phyloP scores from a whole-genome alignment of 2,888 invertebrate species.

The Thelaira solivaga region DNA sequence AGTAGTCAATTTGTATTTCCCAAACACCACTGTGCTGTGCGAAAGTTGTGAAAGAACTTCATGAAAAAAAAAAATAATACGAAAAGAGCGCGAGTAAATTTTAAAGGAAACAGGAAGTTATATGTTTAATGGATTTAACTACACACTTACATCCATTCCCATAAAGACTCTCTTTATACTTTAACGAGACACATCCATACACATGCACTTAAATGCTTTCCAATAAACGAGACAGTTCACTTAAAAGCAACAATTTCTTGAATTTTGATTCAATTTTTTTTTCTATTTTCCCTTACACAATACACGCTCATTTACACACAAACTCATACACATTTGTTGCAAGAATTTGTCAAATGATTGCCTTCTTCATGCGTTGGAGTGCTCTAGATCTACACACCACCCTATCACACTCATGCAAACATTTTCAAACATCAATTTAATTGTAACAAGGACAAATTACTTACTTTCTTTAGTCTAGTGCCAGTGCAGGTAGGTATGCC shows the following conservation, averaged over 20 bases:
- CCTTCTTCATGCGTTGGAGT: constrained; percentile 24
- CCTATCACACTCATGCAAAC: neutral
- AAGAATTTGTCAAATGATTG: constrained; percentile 25
- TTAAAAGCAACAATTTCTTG: constrained; percentile 41
- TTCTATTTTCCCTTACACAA: neutral
- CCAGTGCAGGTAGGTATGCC: neutral
- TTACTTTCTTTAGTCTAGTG: constrained; percentile 43
- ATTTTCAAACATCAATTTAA: constrained; percentile 51
- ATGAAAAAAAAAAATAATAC: too few relatives aligned
- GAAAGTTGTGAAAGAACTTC: too few relatives aligned
- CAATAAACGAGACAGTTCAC: neutral
- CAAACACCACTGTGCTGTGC: too few relatives aligned
- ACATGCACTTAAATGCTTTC: neutral
- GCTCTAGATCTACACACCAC: neutral
- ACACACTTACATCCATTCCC: too few relatives aligned
- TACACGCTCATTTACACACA: neutral
- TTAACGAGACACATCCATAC: neutral
- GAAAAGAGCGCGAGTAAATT: too few relatives aligned
- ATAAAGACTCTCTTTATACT: too few relatives aligned
- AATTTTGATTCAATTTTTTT: constrained; percentile 3
- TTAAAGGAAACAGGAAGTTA: too few relatives aligned
- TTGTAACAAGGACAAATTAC: constrained; percentile 59
- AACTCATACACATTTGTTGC: neutral
- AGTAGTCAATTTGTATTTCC: too few relatives aligned
- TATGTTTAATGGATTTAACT: too few relatives aligned